These are phyloP conservation scores for Rhinoraja longicauda DNA, from an alignment of 2,797 vertebrate species.

Conservation along the genomic window DNA sequence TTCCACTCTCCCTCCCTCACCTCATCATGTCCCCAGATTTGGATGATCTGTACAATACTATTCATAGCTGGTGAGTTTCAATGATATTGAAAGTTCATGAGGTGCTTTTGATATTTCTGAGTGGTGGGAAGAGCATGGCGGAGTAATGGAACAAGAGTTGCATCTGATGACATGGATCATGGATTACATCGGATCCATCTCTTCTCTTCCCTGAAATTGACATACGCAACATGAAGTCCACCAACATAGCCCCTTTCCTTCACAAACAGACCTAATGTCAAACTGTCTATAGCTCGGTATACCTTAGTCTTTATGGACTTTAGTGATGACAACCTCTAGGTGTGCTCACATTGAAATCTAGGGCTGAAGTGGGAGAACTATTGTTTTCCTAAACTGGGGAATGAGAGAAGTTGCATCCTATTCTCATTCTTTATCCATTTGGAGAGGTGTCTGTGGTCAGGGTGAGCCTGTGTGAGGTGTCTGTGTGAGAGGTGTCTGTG, in stretches of 20 bases:
- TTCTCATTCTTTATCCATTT: neutral
- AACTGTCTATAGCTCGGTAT: neutral
- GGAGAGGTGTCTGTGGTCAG: neutral
- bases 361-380: neutral
- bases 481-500: neutral
- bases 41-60: neutral
- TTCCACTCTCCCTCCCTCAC: neutral
- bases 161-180: too few species aligned
- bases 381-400: neutral
- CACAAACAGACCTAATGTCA: neutral
- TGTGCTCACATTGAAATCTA: neutral
- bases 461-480: too few species aligned
- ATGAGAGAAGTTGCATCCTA: neutral
- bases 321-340: neutral
- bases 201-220: neutral
- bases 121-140: too few species aligned
- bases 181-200: neutral
- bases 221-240: neutral
- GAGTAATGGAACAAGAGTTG: neutral
- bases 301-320: neutral
- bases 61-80: neutral
- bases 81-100: neutral
- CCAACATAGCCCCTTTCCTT: neutral
- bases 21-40: too few species aligned
- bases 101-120: neutral